Evolutionary conservation across 2,113 vertebrate species (phyloP).

Genomic region (Triplophysa rosa): DNA sequence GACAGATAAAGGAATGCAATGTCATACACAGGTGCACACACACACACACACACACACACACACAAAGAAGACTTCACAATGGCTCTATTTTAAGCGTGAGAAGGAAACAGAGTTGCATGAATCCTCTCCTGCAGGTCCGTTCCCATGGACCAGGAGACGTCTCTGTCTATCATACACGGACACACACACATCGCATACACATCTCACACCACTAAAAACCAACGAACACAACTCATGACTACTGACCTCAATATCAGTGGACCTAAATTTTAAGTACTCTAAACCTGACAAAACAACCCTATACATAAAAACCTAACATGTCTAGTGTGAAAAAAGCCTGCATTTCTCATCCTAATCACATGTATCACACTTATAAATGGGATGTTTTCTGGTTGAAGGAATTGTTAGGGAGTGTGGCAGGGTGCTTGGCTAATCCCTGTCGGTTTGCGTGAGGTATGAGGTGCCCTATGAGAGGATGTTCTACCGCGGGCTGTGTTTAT

Average conservation of each 20-base stretch:
- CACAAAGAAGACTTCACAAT: constrained; percentile 92
- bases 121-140: constrained; percentile 98
- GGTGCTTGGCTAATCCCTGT: constrained; percentile 37
- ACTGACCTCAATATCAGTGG: background rate
- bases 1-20: constrained; percentile 5
- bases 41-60: constrained; percentile 84
- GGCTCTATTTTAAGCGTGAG: constrained; percentile 97
- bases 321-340: constrained; percentile 33
- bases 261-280: background rate
- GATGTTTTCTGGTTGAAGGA: constrained; percentile 5
- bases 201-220: background rate
- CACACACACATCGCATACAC: constrained; percentile 33
- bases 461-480: constrained; percentile 42
- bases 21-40: constrained; percentile 41
- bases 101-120: constrained; percentile 99
- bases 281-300: constrained; percentile 25
- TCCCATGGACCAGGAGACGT: constrained; percentile 88
- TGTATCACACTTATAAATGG: background rate
- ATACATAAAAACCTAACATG: constrained; percentile 38
- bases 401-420: constrained; percentile 13
- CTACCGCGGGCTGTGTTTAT: constrained; percentile 48
- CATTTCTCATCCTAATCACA: constrained; percentile 45
- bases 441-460: constrained; percentile 14
- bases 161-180: constrained; percentile 26
- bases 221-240: constrained; percentile 27